These are phyloP conservation scores for Chymomyza procnemis DNA, from an alignment of 2,888 invertebrate species.

Conservation along the genomic window DNA sequence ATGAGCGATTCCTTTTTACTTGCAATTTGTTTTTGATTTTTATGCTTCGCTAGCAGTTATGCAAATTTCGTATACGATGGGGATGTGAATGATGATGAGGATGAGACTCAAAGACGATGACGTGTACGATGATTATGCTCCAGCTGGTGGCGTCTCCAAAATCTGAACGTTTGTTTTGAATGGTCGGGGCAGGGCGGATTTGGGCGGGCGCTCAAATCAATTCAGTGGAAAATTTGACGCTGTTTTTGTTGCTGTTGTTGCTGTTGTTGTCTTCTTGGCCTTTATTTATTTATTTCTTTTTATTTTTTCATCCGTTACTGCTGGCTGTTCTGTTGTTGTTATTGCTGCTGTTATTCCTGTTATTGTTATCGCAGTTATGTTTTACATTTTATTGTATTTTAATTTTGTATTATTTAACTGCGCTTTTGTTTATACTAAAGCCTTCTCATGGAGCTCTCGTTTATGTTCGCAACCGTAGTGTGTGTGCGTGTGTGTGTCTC, in stretches of 20 bases:
- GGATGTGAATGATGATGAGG: background rate
- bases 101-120: background rate
- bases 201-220: conserved; percentile 50
- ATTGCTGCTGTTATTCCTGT: conserved; percentile 1
- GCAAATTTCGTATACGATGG: conserved; percentile 35
- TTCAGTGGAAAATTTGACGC: conserved; percentile 69
- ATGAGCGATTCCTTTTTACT: conserved; percentile 39
- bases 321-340: conserved; percentile 10
- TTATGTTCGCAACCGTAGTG: too few species aligned
- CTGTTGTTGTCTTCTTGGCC: conserved; percentile 18
- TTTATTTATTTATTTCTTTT: too few species aligned
- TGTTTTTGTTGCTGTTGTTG: conserved; percentile 18
- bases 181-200: background rate
- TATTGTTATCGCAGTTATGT: conserved; percentile 30
- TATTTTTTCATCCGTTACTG: conserved; percentile 34
- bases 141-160: background rate
- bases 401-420: conserved; percentile 65
- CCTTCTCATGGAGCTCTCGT: background rate
- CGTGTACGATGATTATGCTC: too few species aligned
- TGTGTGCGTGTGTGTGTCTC: background rate
- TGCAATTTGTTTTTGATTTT: conserved; percentile 55
- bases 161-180: background rate
- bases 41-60: conserved; percentile 47
- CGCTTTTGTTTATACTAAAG: conserved; percentile 28
- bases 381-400: conserved; percentile 71